Conservation (phyloP, 1,140 invertebrate genomes). For the Lamellibrachia luymesi region DNA sequence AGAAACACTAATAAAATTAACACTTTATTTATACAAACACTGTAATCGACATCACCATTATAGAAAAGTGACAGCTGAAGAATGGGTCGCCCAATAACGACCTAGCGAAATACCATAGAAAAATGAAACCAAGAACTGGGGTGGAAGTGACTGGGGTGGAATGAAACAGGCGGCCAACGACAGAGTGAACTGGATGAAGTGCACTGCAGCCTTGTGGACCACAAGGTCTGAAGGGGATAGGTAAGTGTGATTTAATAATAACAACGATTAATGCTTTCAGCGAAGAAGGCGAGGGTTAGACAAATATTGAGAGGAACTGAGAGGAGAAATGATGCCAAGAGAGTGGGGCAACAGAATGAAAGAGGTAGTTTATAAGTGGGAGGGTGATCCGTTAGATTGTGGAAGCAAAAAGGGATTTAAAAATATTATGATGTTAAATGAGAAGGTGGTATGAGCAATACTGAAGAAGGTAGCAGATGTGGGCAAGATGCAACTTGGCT, state of each 20-base stretch:
- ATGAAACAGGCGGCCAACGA: no score
- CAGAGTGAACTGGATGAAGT: no score
- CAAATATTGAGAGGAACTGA: neutral
- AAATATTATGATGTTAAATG: neutral
- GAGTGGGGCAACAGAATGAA: neutral
- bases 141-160: no score
- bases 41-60: no score
- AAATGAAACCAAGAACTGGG: no score
- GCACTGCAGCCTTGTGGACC: no score
- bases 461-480: neutral
- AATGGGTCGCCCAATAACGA: no score
- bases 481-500: neutral
- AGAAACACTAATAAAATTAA: no score
- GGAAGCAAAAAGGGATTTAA: neutral
- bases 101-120: no score
- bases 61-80: no score
- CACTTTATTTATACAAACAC: no score
- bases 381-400: neutral
- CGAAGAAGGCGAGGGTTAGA: neutral
- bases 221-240: no score
- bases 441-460: neutral
- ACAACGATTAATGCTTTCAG: neutral
- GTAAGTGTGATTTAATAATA: neutral
- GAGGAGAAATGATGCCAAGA: neutral
- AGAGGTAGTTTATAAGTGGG: neutral